Evolutionary conservation across 2,797 vertebrate genomes (phyloP), one percentile per base, ranked within the genome.

Genomic region (Remorina albescens): DNA sequence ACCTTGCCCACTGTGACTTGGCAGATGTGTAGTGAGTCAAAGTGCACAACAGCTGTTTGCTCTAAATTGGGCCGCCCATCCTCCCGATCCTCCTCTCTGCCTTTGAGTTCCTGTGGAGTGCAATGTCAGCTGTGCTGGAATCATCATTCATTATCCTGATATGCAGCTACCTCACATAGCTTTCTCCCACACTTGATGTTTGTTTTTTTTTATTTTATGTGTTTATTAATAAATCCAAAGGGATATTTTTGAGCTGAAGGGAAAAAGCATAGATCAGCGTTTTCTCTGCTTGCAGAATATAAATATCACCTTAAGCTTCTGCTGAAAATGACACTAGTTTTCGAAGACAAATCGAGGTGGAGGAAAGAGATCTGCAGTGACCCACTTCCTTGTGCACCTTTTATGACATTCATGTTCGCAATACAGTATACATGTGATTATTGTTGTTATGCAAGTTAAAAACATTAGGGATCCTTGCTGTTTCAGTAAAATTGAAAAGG

Each of bases 51-150:
- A 93, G 92, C 92, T 94, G 93, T 78, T 89, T 62, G 84, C 82
- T 91, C 91, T 92, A 91, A 90, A 91, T 94, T 69, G 56, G 90
- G 92, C 82, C n/a, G 60, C 70, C 84, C 65, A 82, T 88, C 88
- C 87, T 88, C 76, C 69, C 67, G 69, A 28, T 80, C 78, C 86
- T 78, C 84, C 80, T 60, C 80, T 88, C 85, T 88, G 88, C 86
- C 90, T 91, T 89, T 87, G 91, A 86, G 80, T 85, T 94, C 93
- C 93, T 56, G 89, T 77, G 74, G 92, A 89, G 92, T 74, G 90
- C 92, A 92, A 90, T 91, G 93, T 93, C 93, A 94, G 89, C 88
- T 56, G 6, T 49, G 85, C 86, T 86, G 69, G 81, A 90, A 78
- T 88, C 87, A 89, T 91, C 87, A 85, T 86, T 92, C 85, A 88